These are phyloP conservation scores for Drosophila niveifrons DNA, from an alignment of 2,888 invertebrate species.

Conservation along the genomic window DNA sequence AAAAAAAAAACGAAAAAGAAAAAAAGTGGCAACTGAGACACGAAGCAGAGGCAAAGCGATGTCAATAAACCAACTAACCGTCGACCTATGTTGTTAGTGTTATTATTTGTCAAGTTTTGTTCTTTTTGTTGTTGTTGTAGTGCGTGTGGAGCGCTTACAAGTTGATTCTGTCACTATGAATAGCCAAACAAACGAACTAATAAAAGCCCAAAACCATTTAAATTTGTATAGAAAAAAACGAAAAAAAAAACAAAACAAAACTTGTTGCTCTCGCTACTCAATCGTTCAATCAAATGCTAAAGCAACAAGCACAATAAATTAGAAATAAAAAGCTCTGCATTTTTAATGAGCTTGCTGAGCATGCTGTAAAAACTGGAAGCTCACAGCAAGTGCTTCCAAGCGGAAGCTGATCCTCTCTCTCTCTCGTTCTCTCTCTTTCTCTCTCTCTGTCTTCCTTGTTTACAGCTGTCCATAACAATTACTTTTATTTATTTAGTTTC, in stretches of 20 bases:
- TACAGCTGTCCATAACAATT: not conserved
- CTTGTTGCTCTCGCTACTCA: slow-evolving; percentile 13
- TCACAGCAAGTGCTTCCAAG: not conserved
- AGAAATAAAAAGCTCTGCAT: not conserved
- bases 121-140: slow-evolving; percentile 17
- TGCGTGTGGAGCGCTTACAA: slow-evolving; percentile 23
- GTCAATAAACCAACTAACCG: slow-evolving; percentile 78
- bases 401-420: slow-evolving; percentile 18
- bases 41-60: slow-evolving; percentile 49
- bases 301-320: slow-evolving; percentile 10
- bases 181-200: slow-evolving; percentile 16
- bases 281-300: slow-evolving; percentile 11
- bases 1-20: slow-evolving; percentile 7
- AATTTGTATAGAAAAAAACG: slow-evolving; percentile 1
- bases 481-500: not conserved
- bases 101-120: not conserved
- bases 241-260: not conserved
- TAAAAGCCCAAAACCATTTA: slow-evolving; percentile 17
- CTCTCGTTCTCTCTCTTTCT: not conserved
- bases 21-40: slow-evolving; percentile 19
- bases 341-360: slow-evolving; percentile 3
- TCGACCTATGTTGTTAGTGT: slow-evolving; percentile 28
- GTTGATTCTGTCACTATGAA: slow-evolving; percentile 17
- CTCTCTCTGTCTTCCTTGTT: not conserved
- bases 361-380: slow-evolving; percentile 1